A percentile compares a stretch with the other conserved stretches of the same genome.
phyloP scores from a whole-genome alignment of 2,797 vertebrate species.

The Cirrhinus mrigala region DNA sequence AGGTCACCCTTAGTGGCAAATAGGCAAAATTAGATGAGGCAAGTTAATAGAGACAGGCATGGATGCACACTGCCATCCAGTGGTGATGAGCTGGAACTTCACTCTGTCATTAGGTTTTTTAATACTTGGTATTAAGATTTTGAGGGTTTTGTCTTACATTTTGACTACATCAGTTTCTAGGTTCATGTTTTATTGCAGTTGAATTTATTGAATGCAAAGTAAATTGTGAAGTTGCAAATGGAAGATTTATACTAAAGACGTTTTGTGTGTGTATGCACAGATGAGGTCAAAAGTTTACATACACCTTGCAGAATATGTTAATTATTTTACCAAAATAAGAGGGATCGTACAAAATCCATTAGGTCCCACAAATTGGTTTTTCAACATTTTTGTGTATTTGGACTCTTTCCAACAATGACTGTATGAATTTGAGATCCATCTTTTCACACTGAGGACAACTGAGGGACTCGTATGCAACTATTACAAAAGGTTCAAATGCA shows the following conservation, averaged over 20 bases:
- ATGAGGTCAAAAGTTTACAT: too few species aligned
- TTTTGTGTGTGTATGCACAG: neutral
- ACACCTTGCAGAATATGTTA: too few species aligned
- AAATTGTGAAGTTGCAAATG: neutral
- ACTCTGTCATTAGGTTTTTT: neutral
- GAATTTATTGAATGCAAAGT: neutral
- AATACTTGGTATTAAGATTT: neutral
- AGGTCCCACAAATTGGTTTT: too few species aligned
- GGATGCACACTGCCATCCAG: slow-evolving; percentile 81
- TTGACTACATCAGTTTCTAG: neutral
- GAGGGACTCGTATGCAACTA: too few species aligned
- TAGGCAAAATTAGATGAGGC: neutral
- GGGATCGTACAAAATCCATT: too few species aligned
- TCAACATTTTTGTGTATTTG: too few species aligned
- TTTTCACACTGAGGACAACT: too few species aligned
- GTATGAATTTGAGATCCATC: too few species aligned
- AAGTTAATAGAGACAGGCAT: slow-evolving; percentile 52
- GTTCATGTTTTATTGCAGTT: neutral
- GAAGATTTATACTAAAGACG: neutral
- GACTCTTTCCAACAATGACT: too few species aligned
- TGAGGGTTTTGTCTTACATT: too few species aligned
- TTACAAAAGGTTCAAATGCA: too few species aligned
- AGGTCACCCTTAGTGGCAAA: slow-evolving; percentile 6
- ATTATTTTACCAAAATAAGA: too few species aligned
- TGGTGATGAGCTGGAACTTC: slow-evolving; percentile 61